Conservation (phyloP, 2,113 vertebrate species). For the Callospermophilus lateralis region DNA sequence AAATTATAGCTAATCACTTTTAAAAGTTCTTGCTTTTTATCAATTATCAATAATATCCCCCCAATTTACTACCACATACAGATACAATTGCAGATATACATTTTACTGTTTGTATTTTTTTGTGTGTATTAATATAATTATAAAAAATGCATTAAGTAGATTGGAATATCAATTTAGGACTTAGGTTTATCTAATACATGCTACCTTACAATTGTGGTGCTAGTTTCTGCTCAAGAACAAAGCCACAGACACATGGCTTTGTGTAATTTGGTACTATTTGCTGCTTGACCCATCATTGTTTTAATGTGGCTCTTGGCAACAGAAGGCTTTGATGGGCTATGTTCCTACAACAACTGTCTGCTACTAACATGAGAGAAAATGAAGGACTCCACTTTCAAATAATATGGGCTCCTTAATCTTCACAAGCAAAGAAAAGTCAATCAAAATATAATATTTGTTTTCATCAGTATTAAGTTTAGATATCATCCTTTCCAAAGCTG, state of each 20-base stretch:
- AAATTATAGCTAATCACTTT: constrained; percentile 32
- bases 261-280: rapidly evolving
- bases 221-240: constrained; percentile 19
- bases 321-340: neutral
- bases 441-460: constrained; percentile 56
- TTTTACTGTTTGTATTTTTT: constrained; percentile 27
- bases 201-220: rapidly evolving
- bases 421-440: constrained; percentile 57
- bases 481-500: constrained; percentile 44
- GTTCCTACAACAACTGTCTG: neutral
- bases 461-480: neutral
- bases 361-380: neutral
- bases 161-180: neutral
- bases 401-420: constrained; percentile 60
- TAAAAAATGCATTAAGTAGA: neutral
- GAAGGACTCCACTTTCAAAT: neutral
- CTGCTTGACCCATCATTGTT: neutral
- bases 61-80: constrained; percentile 18
- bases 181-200: neutral
- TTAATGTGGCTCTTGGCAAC: rapidly evolving
- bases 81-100: neutral
- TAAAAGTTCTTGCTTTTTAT: constrained; percentile 26
- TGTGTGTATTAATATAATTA: constrained; percentile 12
- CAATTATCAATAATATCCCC: neutral
- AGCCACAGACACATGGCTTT: rapidly evolving